Evolutionary conservation across 2,888 invertebrate species (phyloP).

Genomic region (Lepidonotus clava): DNA sequence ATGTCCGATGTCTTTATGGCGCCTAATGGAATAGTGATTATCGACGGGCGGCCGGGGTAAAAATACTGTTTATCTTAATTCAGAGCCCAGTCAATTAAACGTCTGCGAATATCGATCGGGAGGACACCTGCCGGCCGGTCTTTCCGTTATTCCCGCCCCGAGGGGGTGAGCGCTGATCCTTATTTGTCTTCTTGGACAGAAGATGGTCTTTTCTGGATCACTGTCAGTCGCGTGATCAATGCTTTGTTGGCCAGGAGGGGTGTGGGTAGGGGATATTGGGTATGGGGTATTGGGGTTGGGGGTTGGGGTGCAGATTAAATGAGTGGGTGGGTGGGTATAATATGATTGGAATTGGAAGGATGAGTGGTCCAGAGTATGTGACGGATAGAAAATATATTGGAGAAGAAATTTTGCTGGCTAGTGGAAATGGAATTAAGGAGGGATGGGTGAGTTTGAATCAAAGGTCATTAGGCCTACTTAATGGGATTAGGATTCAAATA

Average conservation of each 20-base stretch:
- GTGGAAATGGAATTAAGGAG: too few species aligned
- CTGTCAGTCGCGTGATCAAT: slow-evolving; percentile 10
- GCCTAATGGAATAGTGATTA: slow-evolving; percentile 28
- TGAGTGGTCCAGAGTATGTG: too few species aligned
- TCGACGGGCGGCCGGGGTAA: not conserved
- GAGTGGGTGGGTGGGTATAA: not conserved
- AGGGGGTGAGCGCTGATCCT: too few species aligned
- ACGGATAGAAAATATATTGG: too few species aligned
- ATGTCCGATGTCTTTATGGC: slow-evolving; percentile 1
- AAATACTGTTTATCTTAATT: not conserved
- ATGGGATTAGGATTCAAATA: too few species aligned
- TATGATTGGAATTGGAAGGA: not conserved
- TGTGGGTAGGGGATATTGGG: not conserved
- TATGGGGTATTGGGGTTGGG: not conserved
- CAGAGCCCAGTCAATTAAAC: slow-evolving; percentile 10
- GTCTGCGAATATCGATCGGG: slow-evolving; percentile 13
- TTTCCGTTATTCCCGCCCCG: too few species aligned
- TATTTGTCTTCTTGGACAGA: too few species aligned
- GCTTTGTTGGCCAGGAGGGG: too few species aligned
- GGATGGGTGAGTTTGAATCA: too few species aligned
- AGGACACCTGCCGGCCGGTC: not conserved
- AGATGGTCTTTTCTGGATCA: not conserved
- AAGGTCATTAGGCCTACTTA: too few species aligned
- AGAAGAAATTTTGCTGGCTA: too few species aligned
- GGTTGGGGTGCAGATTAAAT: too few species aligned